These are phyloP conservation scores for Antennarius maculatus DNA, from an alignment of 2,797 vertebrate species.

Conservation along the genomic window DNA sequence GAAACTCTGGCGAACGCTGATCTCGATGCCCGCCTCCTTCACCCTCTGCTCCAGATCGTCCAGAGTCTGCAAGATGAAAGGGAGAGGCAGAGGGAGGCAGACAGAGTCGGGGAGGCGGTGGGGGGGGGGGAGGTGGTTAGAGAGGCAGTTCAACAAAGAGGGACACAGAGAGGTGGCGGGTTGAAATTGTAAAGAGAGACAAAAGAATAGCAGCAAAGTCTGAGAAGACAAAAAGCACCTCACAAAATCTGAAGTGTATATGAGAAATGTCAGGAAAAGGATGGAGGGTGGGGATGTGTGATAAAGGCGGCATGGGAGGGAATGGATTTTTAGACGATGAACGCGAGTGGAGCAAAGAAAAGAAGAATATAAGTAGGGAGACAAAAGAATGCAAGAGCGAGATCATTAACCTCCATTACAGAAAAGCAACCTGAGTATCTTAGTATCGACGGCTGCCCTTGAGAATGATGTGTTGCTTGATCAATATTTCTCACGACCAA, in stretches of 20 bases:
- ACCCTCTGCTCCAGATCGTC: slow-evolving; percentile 92
- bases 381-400: slow-evolving; percentile 47
- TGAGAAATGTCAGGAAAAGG: slow-evolving; percentile 35
- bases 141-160: slow-evolving; percentile 39
- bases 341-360: slow-evolving; percentile 22
- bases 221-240: slow-evolving; percentile 8
- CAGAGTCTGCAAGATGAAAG: slow-evolving; percentile 85
- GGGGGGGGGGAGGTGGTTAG: slow-evolving; percentile 41
- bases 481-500: slow-evolving; percentile 74
- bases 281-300: slow-evolving; percentile 13
- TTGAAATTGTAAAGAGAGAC: slow-evolving; percentile 42
- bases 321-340: slow-evolving; percentile 49
- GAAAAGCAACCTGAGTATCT: slow-evolving; percentile 56
- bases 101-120: slow-evolving; percentile 1
- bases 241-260: slow-evolving; percentile 34
- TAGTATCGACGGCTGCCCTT: slow-evolving; percentile 55
- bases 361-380: slow-evolving; percentile 32
- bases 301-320: slow-evolving; percentile 18
- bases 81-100: slow-evolving; percentile 35
- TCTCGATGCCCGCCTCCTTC: slow-evolving; percentile 94
- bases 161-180: slow-evolving; percentile 45
- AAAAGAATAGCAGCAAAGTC: slow-evolving; percentile 37
- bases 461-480: slow-evolving; percentile 59
- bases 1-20: slow-evolving; percentile 96
- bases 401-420: slow-evolving; percentile 75